Conservation (phyloP, 1,140 invertebrate species). For the Brachionus sp. region DNA sequence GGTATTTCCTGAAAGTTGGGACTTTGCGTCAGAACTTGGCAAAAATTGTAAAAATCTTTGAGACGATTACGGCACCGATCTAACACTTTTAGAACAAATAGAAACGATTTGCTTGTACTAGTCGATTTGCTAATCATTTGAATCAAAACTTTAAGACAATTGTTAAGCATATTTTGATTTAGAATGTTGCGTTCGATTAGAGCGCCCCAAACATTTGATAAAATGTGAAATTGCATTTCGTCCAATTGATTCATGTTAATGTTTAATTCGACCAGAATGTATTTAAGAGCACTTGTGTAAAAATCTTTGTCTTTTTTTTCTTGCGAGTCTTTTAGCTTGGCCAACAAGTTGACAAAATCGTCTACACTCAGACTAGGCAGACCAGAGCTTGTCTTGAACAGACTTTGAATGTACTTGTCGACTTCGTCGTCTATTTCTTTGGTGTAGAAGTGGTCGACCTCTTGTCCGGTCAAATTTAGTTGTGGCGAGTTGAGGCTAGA, state of each 20-base stretch:
- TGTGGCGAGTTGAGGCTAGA: conserved; percentile 26
- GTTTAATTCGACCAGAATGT: background rate
- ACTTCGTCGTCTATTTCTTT: conserved; percentile 97
- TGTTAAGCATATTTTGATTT: background rate
- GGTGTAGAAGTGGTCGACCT: conserved; percentile 64
- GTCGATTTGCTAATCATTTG: conserved; percentile 30
- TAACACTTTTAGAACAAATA: conserved; percentile 26
- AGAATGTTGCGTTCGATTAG: conserved; percentile 24
- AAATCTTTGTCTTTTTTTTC: conserved; percentile 75
- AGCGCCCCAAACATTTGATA: conserved; percentile 33
- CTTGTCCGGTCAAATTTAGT: conserved; percentile 49
- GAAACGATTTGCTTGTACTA: background rate
- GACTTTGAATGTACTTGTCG: conserved; percentile 92
- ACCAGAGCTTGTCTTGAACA: conserved; percentile 87
- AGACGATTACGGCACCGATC: background rate
- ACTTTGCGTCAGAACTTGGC: background rate
- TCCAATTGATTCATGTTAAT: conserved; percentile 21
- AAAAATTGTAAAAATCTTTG: conserved; percentile 10
- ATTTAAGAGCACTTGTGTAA: conserved; percentile 41
- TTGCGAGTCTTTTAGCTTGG: conserved; percentile 85
- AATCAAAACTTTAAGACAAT: background rate
- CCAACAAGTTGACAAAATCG: conserved; percentile 74
- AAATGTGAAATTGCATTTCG: conserved; percentile 28
- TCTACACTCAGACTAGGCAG: conserved; percentile 78
- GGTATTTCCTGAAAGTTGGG: conserved; percentile 14